Percentiles rank a stretch among this genome's conserved stretches.
These are phyloP conservation scores for Agelas oroides DNA, from an alignment of 37 sponge, comb jelly and placozoan genomes.

Conservation along the genomic window DNA sequence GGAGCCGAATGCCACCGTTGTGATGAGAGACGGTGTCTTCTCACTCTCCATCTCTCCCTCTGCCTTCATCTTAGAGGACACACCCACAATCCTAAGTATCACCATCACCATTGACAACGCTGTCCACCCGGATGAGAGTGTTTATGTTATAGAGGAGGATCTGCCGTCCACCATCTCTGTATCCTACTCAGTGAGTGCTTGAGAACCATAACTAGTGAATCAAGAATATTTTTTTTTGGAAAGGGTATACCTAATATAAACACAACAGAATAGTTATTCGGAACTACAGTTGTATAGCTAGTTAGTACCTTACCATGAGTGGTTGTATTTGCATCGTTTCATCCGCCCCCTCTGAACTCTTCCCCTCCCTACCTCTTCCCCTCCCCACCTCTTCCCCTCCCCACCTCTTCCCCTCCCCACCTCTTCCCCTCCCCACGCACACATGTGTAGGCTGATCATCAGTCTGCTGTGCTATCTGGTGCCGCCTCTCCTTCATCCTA, in stretches of 20 bases:
- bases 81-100: background rate
- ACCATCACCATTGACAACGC: constrained; percentile 34
- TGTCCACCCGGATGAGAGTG: constrained; percentile 12
- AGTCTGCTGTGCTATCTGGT: background rate
- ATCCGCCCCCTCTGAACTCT: no score
- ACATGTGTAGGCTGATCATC: background rate
- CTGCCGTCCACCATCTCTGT: no score
- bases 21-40: constrained; percentile 16
- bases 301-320: no score
- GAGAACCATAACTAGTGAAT: no score
- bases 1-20: background rate
- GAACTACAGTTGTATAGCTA: no score
- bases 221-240: no score
- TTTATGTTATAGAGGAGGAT: background rate
- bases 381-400: background rate
- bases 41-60: background rate
- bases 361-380: no score
- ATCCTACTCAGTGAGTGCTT: no score
- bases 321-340: no score
- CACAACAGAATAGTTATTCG: no score
- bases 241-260: no score
- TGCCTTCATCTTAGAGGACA: background rate
- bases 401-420: background rate
- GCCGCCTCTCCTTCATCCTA: constrained; percentile 5
- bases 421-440: background rate